Conservation (phyloP, 2,113 vertebrate species). For the Apus apus region DNA sequence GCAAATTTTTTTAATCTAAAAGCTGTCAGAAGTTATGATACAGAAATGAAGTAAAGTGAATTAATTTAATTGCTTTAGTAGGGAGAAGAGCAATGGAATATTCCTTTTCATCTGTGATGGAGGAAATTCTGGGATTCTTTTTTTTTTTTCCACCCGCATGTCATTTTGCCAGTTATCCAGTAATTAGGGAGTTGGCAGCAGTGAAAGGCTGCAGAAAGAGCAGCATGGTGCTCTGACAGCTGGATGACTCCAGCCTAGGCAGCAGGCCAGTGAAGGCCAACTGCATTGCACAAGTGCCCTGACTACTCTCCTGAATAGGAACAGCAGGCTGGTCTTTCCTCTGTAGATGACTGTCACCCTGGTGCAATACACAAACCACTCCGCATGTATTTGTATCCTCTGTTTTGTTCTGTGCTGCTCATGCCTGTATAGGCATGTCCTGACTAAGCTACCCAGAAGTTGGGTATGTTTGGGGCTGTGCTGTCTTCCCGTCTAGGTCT, state of each 20-base stretch:
- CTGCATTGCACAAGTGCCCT: background rate
- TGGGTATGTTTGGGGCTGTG: background rate
- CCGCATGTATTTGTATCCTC: background rate
- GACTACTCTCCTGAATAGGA: background rate
- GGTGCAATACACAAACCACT: background rate
- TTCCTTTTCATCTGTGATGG: background rate
- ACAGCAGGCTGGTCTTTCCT: background rate
- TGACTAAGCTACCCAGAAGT: background rate
- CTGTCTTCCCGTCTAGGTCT: background rate
- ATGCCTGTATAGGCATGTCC: background rate
- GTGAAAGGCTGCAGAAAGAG: background rate
- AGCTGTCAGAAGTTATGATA: background rate
- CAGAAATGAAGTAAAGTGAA: background rate
- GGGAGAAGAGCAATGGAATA: background rate
- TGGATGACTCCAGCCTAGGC: constrained; percentile 8
- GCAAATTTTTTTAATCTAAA: background rate
- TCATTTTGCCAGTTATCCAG: constrained; percentile 15
- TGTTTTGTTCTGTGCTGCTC: background rate
- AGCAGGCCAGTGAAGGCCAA: constrained; percentile 16
- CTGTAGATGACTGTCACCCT: background rate
- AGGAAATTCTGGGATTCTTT: constrained; percentile 10
- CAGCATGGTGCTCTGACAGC: constrained; percentile 3
- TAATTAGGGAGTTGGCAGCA: constrained; percentile 12
- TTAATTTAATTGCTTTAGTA: background rate
- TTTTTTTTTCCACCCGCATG: background rate